Conservation (phyloP, 2,797 vertebrate genomes). For the Hephaestus fuliginosus region DNA sequence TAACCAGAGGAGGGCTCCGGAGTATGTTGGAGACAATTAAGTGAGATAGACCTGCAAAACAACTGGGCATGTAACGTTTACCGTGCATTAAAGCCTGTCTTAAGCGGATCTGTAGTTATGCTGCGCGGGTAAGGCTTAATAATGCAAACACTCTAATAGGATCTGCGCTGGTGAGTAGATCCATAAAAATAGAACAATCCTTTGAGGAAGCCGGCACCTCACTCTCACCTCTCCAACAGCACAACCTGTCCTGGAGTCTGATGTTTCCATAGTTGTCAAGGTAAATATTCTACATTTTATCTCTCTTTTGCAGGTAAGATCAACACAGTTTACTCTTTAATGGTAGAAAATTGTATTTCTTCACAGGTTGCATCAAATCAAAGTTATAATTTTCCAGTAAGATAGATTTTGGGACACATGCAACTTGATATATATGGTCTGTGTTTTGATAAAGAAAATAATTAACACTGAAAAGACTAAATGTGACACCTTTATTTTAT, state of each 20-base stretch:
- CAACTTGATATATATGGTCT: neutral
- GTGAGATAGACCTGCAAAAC: constrained; percentile 43
- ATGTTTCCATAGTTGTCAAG: constrained; percentile 39
- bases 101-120: constrained; percentile 39
- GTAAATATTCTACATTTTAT: constrained; percentile 37
- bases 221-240: constrained; percentile 15
- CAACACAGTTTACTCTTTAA: neutral
- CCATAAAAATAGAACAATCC: constrained; percentile 73
- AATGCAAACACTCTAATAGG: constrained; percentile 73
- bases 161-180: constrained; percentile 65
- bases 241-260: constrained; percentile 33
- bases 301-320: constrained; percentile 1
- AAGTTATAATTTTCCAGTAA: neutral
- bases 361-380: neutral
- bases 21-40: constrained; percentile 44
- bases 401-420: neutral
- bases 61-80: constrained; percentile 24
- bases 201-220: constrained; percentile 31
- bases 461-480: neutral
- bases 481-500: neutral
- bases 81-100: constrained; percentile 8
- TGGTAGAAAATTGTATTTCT: neutral
- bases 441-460: neutral
- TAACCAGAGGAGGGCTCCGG: constrained; percentile 47
- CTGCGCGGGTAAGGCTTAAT: constrained; percentile 29